Base-by-base conservation (phyloP, 2,888 invertebrate species). In the Limnephilus rhombicus region DNA sequence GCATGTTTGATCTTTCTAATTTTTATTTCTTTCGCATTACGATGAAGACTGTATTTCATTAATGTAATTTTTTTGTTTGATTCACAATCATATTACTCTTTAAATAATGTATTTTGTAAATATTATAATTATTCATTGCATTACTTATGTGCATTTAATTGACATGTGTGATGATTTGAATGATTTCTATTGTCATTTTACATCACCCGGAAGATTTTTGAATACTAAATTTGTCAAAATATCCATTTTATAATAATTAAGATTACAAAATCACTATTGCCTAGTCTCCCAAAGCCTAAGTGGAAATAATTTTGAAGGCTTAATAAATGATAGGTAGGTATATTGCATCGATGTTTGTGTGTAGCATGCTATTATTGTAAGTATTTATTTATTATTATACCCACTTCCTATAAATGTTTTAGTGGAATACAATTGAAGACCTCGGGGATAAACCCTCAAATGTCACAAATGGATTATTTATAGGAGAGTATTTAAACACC, bases 331-430 rank as follows among this genome's bases (percentile, higher is more conserved):
- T 68, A 68, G 7, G n/a, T 68, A 49, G 49, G 13, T 15, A 68
- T 68, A 68, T 24, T 68, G 68, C 68, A 68, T 68, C n/a, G 11
- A 68, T 68, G n/a, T 24, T 68, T 68, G n/a, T 68, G 24, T n/a
- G n/a, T 68, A 68, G 68, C 68, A 68, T 68, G 68, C 68, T 68
- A 68, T 68, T 68, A n/a, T 68, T 68, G 68, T 68, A 68, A 68
- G 68, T n/a, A 24, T 2, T 68, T 24, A 15, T 49, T 49, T 49
- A 49, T 49, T 15, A 68, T 68, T 68, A 24, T 5, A 68, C 7
- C 7, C 18, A 5, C 7, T 68, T 68, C 18, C 68, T 68, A 24
- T 68, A 68, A 68, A 68, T 24, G 24, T 68, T 68, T 68, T 24
- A 24, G 5, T 7, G 5, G 68, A 68, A 24, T 68, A 68, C 5